Evolutionary conservation across 2,797 vertebrate species (phyloP).

Genomic region (Halcyon chelicuti): DNA sequence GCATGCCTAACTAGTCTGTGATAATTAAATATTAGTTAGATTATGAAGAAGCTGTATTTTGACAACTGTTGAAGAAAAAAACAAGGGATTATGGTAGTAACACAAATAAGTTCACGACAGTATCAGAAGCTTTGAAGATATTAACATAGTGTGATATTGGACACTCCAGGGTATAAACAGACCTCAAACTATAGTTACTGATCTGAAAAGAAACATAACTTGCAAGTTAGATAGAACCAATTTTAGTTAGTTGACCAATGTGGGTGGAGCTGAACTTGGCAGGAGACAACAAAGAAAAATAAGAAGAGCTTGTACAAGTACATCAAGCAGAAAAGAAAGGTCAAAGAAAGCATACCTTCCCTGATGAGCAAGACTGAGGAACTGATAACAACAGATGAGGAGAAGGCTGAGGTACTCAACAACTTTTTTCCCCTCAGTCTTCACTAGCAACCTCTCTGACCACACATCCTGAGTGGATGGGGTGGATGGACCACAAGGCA

Average conservation of each 20-base stretch:
- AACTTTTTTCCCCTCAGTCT: too few species aligned
- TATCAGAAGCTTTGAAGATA: conserved; percentile 31
- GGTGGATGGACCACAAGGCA: background rate
- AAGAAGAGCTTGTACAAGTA: background rate
- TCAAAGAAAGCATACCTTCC: background rate
- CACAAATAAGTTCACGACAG: background rate
- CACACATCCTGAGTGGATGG: background rate
- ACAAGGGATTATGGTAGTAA: background rate
- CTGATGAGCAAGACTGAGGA: background rate
- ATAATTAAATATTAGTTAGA: background rate
- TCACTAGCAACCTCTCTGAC: background rate
- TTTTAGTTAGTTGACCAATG: background rate
- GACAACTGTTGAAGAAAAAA: conserved; percentile 12
- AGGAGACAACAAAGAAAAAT: background rate
- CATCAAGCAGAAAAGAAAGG: background rate
- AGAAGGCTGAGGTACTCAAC: background rate
- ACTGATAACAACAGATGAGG: background rate
- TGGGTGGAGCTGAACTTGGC: background rate
- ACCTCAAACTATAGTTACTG: conserved; percentile 8
- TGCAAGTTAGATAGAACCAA: background rate
- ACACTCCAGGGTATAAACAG: conserved; percentile 11
- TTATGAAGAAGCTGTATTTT: conserved; percentile 8
- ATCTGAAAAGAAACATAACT: conserved; percentile 2
- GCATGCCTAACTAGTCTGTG: background rate
- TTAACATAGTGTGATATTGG: background rate